Conservation (phyloP, 1,140 invertebrate genomes). For the Coenobita brevimanus region DNA sequence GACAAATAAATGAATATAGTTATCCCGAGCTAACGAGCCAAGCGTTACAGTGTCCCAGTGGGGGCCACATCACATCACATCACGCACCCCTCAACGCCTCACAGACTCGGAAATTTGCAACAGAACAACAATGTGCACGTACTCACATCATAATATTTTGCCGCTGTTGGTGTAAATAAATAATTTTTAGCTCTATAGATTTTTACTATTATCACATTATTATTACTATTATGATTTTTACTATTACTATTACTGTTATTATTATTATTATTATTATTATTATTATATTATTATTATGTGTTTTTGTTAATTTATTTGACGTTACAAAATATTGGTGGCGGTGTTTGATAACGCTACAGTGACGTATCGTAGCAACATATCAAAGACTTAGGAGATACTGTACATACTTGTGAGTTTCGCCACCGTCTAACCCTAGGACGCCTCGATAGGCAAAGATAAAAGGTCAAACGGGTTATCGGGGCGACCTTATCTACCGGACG, state of each 20-base stretch:
- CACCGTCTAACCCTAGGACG: no score
- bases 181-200: conserved; percentile 52
- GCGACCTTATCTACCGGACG: neutral
- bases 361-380: conserved; percentile 61
- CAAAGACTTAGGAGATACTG: conserved; percentile 62
- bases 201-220: no score
- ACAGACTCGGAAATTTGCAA: neutral
- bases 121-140: conserved; percentile 25
- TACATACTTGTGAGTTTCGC: conserved; percentile 12
- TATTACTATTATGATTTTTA: no score
- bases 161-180: conserved; percentile 56
- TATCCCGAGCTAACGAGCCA: no score
- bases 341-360: conserved; percentile 26
- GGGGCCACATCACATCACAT: neutral
- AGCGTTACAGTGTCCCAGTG: no score
- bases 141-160: conserved; percentile 41
- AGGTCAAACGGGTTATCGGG: no score
- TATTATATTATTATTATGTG: no score
- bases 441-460: neutral
- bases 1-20: no score
- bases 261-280: no score
- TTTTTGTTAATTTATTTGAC: conserved; percentile 63
- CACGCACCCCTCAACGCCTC: neutral
- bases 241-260: no score
- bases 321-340: conserved; percentile 51